Conservation (phyloP, 1,140 invertebrate genomes). For the Cherax destructor region DNA sequence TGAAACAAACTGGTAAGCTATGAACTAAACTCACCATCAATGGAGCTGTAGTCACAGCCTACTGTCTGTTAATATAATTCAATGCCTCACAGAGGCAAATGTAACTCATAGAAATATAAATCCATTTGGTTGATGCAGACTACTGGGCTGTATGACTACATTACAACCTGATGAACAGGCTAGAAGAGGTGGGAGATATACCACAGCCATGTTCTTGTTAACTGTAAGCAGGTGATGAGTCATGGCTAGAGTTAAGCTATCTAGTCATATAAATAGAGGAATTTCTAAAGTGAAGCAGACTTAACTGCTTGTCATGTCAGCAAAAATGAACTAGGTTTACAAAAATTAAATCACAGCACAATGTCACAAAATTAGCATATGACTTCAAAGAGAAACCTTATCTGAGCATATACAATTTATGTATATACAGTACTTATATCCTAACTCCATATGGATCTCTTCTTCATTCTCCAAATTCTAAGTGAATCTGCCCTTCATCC, state of each 20-base stretch:
- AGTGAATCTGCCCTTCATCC: constrained; percentile 6
- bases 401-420: not conserved
- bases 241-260: not conserved
- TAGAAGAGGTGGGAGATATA: not conserved
- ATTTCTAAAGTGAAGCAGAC: constrained; percentile 14
- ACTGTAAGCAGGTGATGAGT: not conserved
- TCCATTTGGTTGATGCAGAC: constrained; percentile 6
- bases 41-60: not conserved
- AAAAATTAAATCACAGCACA: constrained; percentile 16
- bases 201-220: not conserved
- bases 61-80: not conserved
- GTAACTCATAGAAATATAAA: constrained; percentile 4
- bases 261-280: not conserved
- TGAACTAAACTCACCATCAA: not conserved
- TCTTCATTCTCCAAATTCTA: constrained; percentile 9
- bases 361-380: constrained; percentile 15
- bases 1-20: constrained; percentile 1
- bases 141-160: not conserved
- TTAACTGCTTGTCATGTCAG: not conserved
- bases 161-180: not conserved
- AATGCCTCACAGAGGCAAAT: constrained; percentile 5
- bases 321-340: not conserved
- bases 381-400: constrained; percentile 7
- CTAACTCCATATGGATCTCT: not conserved
- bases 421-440: not conserved